These are phyloP conservation scores for Bombus soroeensis DNA, from an alignment of 1,140 invertebrate species.

Conservation along the genomic window DNA sequence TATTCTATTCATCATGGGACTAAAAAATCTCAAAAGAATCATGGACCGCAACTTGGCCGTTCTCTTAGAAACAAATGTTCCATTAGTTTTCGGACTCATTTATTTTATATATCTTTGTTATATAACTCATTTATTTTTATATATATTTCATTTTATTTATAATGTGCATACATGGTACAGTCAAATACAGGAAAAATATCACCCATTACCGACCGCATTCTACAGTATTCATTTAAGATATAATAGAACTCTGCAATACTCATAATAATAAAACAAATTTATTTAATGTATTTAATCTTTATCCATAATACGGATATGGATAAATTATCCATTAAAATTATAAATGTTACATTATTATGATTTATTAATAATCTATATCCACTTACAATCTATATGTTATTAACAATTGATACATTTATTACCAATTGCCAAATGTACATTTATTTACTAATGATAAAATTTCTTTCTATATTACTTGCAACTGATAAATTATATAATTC, in stretches of 20 bases:
- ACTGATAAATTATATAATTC: slow-evolving; percentile 1
- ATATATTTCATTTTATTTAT: too few relatives aligned
- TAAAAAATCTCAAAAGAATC: too few relatives aligned
- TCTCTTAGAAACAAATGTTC: too few relatives aligned
- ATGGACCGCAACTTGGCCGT: too few relatives aligned
- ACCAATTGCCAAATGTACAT: too few relatives aligned
- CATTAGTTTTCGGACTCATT: too few relatives aligned
- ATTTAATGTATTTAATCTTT: background rate
- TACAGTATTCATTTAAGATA: background rate
- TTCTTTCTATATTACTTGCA: background rate
- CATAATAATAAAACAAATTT: background rate
- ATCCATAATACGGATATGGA: background rate
- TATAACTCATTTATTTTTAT: too few relatives aligned
- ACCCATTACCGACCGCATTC: background rate
- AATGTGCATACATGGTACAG: too few relatives aligned
- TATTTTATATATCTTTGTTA: too few relatives aligned
- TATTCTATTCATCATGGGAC: too few relatives aligned
- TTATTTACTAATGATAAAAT: background rate
- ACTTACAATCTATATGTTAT: background rate
- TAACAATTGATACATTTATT: background rate
- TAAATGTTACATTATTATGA: background rate
- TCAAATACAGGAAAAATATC: too few relatives aligned
- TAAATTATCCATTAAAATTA: background rate
- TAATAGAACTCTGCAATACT: background rate
- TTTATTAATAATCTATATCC: background rate